Base-by-base conservation (phyloP, 92 coral and sea anemone species). In the Palythoa heliodiscus region DNA sequence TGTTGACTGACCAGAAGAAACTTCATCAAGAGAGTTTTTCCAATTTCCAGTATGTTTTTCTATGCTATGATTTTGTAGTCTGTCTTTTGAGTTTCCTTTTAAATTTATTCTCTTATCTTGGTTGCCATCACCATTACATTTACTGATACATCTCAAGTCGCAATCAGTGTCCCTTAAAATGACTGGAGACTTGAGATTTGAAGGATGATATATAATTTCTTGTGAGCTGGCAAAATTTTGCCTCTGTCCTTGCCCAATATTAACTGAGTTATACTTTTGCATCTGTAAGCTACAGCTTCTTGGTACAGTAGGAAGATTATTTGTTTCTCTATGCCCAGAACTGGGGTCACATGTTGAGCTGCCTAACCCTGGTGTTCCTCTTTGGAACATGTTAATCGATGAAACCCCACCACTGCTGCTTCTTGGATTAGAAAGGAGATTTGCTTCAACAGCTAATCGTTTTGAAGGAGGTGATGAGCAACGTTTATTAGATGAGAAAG, bases 381-480 rank as follows among this genome's bases (percentile, higher is more conserved):
- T 10, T 48, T 64, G 66, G 47, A 80, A 80, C 13, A 16, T 7
- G 66, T n/a, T 39, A 14, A 48, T 16, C 12, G 74, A 80, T 1
- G 74, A 25, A 39, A 19, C 70, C 37, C 19, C 20, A 10, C 13
- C 57, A 11, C 16, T 79, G 7, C 11, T 24, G 20, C 19, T 19
- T 29, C 35, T 29, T 29, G 35, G 35, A 22, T 20, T 17, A 23
- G 50, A 19, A 60, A 71, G 17, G 6, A 14, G 39, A 48, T 70
- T 10, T 12, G 58, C 71, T n/a, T 78, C 55, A 78, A 78, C n/a
- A 20, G 71, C 57, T 2, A 78, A 40, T 43, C 74, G 84, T 48
- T 80, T 80, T 66, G 63, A 80, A 10, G 84, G 74, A 66, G 74
- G 84, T 40, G 84, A 80, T 38, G 43, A 37, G 47, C 22, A 47